Conservation (phyloP, 1,140 invertebrate species). For the Solenopsis invicta region DNA sequence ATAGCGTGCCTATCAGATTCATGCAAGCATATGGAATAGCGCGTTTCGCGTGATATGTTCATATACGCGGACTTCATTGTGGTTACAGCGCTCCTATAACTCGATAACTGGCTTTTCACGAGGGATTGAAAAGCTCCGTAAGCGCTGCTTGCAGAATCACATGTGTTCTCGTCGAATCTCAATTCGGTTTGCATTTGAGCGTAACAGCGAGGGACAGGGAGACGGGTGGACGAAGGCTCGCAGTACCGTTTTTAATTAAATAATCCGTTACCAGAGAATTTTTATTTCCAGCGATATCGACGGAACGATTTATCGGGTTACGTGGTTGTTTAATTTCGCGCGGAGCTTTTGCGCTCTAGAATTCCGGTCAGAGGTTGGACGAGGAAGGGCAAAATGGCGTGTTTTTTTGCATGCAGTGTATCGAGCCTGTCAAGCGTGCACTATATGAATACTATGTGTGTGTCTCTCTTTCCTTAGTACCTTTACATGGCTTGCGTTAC, state of each 20-base stretch:
- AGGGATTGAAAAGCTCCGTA: conserved; percentile 65
- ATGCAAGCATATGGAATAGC: conserved; percentile 11
- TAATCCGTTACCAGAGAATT: conserved; percentile 71
- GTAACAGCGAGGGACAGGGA: conserved; percentile 18
- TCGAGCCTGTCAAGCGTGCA: conserved; percentile 27
- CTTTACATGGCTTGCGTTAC: conserved; percentile 14
- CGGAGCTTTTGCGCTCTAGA: conserved; percentile 59
- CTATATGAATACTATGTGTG: conserved; percentile 30
- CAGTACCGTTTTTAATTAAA: conserved; percentile 76
- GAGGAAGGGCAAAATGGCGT: conserved; percentile 30
- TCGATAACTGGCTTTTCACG: conserved; percentile 71
- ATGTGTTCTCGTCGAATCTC: conserved; percentile 59
- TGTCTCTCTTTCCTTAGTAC: neutral
- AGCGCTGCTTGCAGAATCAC: conserved; percentile 68
- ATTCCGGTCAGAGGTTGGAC: conserved; percentile 8
- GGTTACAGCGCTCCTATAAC: conserved; percentile 58
- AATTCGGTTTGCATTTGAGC: conserved; percentile 70
- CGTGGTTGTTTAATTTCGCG: conserved; percentile 75
- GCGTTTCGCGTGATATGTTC: conserved; percentile 34
- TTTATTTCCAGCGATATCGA: conserved; percentile 75
- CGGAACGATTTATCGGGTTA: conserved; percentile 76
- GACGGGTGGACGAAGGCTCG: conserved; percentile 21
- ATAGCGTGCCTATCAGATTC: conserved; percentile 7
- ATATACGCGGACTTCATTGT: conserved; percentile 60
- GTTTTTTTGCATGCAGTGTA: conserved; percentile 47